Evolutionary conservation across 2,888 invertebrate species (phyloP).

Genomic region (Eutolmus rufibarbis): DNA sequence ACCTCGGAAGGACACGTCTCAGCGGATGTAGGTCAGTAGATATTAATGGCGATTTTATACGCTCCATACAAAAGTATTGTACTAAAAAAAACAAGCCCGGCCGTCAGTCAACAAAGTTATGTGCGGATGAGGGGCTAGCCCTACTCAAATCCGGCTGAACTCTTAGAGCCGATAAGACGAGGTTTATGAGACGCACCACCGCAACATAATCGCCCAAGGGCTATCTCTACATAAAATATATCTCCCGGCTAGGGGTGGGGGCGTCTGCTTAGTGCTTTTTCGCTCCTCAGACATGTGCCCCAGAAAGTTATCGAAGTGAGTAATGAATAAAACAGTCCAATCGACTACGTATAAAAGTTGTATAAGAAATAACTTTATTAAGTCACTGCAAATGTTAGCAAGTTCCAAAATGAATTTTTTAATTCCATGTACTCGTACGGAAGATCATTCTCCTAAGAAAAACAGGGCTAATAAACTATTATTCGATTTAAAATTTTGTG

Average conservation of each 20-base stretch:
- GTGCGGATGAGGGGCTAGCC: conserved; percentile 4
- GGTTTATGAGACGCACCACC: conserved; percentile 44
- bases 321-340: neutral
- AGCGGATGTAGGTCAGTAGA: conserved; percentile 19
- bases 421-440: neutral
- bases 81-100: neutral
- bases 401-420: neutral
- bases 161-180: conserved; percentile 47
- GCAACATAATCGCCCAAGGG: conserved; percentile 3
- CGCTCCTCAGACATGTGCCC: neutral
- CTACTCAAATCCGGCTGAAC: neutral
- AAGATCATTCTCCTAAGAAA: neutral
- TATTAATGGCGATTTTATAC: conserved; percentile 40
- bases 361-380: neutral
- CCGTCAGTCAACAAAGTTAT: neutral
- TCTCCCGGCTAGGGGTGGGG: neutral
- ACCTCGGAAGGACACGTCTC: neutral
- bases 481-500: too few species aligned
- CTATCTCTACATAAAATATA: neutral
- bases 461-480: neutral
- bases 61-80: neutral
- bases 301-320: neutral
- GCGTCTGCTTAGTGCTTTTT: neutral
- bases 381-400: neutral
- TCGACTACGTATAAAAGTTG: neutral